A percentile compares a stretch with the other conserved stretches of the same genome.
phyloP scores from a whole-genome alignment of 2,888 invertebrate species.

The Acrobasis suavella region DNA sequence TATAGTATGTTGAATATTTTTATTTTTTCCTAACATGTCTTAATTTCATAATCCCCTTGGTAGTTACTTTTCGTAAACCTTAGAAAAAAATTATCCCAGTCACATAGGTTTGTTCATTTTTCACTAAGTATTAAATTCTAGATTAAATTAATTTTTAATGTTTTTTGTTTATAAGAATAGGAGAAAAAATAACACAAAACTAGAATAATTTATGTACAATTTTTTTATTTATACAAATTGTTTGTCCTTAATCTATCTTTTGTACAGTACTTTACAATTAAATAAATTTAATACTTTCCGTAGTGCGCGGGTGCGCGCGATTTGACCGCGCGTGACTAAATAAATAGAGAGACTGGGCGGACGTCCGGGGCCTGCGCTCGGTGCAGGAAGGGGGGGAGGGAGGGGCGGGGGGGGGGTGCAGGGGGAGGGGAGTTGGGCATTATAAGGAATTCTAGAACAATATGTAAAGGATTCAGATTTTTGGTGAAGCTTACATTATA shows the following conservation, averaged over 20 bases:
- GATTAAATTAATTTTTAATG: no score
- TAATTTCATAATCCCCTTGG: no score
- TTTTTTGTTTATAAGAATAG: not conserved
- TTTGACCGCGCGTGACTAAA: conserved; percentile 28
- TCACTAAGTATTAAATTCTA: no score
- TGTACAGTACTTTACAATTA: conserved; percentile 70
- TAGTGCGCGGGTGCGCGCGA: conserved; percentile 28
- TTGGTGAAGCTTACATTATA: no score
- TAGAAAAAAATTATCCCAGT: no score
- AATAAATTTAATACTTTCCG: conserved; percentile 52
- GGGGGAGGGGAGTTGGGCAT: not conserved
- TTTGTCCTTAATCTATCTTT: conserved; percentile 65
- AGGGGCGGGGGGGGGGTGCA: not conserved
- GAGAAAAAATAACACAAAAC: conserved; percentile 28
- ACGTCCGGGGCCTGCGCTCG: conserved; percentile 4
- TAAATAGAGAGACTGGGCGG: conserved; percentile 38
- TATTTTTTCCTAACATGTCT: conserved; percentile 34
- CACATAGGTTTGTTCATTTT: no score
- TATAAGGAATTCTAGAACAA: not conserved
- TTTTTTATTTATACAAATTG: conserved; percentile 65
- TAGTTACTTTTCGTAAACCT: no score
- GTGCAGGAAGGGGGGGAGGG: not conserved
- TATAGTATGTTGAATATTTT: conserved; percentile 70
- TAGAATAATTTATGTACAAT: conserved; percentile 62
- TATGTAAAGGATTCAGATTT: not conserved